Base-by-base conservation (phyloP, 2,113 vertebrate genomes). In the Papio anubis region DNA sequence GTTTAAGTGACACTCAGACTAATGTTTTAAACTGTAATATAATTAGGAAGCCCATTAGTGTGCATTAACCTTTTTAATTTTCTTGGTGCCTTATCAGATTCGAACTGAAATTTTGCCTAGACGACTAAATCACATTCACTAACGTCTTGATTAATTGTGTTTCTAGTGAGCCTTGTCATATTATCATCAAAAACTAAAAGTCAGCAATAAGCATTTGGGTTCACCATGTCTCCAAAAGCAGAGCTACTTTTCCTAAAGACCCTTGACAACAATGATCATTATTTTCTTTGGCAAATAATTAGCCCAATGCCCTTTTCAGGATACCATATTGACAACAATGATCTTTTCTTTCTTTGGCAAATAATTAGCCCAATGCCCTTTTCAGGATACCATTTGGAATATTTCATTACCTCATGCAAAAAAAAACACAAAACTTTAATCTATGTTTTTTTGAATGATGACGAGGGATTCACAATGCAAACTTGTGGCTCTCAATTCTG, bases 91-190 rank as follows among this genome's bases (percentile, higher is more conserved):
- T 98, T 98, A 95, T 91, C 45, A 98, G 97, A 98, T 98, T 95
- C 80, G 38, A 98, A 88, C 97, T 97, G 95, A 96, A 98, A 97
- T 97, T 96, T 98, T 97, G 98, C 98, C 97, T 98, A 92, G 73
- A 96, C 59, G 2, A 82, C 86, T 98, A 97, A 98, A 98, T 98
- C 97, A 48, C 98, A 98, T 98, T 98, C 98, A 97, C 97, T 97
- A 97, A 95, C 79, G 32, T 90, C 98, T 98, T 98, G 91, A 98
- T 97, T 98, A 98, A 99, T 98, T 97, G 92, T 96, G 92, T 98
- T 99, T 98, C 97, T 95, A 97, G 90, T 78, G 97, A 90, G 85
- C 79, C 84, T 97, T 95, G 95, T 97, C 96, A 90, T 92, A 66
- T 92, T 84, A 88, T 87, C 85, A 90, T 96, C 94, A 82, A 61